Percentiles rank a stretch among this genome's conserved stretches.
phyloP scores from a whole-genome alignment of 2,888 invertebrate genomes.

The Pachliopta kotzebuea region DNA sequence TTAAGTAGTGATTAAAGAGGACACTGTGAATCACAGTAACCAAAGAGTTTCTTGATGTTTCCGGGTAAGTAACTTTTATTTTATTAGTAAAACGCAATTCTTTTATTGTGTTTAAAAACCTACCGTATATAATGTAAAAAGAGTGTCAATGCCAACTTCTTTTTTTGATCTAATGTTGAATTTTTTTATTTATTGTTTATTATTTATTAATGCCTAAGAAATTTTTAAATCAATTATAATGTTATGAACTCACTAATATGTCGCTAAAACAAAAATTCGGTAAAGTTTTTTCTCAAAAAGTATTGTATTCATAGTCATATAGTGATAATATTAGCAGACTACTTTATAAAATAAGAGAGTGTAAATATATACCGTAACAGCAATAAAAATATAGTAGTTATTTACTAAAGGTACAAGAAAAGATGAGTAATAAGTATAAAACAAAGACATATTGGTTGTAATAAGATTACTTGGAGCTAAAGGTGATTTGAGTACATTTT shows the following conservation, averaged over 20 bases:
- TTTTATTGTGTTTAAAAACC: neutral
- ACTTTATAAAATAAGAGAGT: too few relatives aligned
- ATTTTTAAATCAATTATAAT: neutral
- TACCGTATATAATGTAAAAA: neutral
- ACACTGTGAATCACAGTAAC: conserved; percentile 19
- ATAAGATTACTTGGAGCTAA: too few relatives aligned
- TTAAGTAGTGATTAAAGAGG: conserved; percentile 14
- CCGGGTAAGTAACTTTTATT: conserved; percentile 11
- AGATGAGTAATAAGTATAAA: too few relatives aligned
- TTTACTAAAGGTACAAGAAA: too few relatives aligned
- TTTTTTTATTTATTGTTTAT: neutral
- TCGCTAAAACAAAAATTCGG: neutral
- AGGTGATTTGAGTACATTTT: too few relatives aligned
- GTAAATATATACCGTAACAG: too few relatives aligned
- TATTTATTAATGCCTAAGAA: neutral
- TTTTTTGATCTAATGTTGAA: neutral
- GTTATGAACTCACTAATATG: neutral
- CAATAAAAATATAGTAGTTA: too few relatives aligned
- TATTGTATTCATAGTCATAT: neutral
- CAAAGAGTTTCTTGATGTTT: neutral
- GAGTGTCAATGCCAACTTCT: neutral
- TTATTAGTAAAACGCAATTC: neutral
- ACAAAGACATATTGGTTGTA: too few relatives aligned
- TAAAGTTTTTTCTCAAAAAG: neutral
- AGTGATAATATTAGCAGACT: neutral